Base-by-base conservation (phyloP, 64 coral and sea anemone genomes). In the Pocillopora verrucosa region DNA sequence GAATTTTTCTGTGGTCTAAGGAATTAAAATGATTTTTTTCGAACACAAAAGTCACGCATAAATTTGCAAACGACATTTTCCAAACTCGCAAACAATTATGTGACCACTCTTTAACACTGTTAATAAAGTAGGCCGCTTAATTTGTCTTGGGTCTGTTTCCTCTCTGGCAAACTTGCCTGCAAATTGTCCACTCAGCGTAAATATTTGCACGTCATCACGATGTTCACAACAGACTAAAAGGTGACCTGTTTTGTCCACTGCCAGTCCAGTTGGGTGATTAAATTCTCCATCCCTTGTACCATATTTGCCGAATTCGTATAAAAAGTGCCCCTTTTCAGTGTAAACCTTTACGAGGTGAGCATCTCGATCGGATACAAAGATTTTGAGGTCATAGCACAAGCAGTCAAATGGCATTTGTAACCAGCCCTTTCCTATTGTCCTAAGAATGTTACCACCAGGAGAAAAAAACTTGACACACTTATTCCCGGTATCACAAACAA, bases 191-290 rank as follows among this genome's bases (percentile, higher is more conserved):
- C 79, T 37, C 20, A 80, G 19, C 1, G 76, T 89, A 56, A 89
- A 72, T 20, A 79, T 67, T 16, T 89, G 61, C 15, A 89, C 51
- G 34, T 9, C 16, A 26, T 69, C 0, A 30, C 24, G 67, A 16
- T 10, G 3, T 19, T 14, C 35, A 65, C 38, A 59, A 41, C 87
- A 79, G 14, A 89, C 87, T 36, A 79, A 45, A 51, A 89, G 87
- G 56, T 89, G 59, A 16, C 77, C 61, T n/a, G 76, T 67, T 69
- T 79, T 79, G 41, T 89, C 87, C n/a, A 89, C 67, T 58, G 87
- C 87, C 45, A 89, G 76, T 17, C 87, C 76, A 25, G 13, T 2
- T 79, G 87, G 87, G 5, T 13, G 10, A 72, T 80, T 56, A 14
- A 89, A 56, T 10, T 72, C 60, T 26, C 87, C 87, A 80, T 56